phyloP scores from a whole-genome alignment of 2,888 invertebrate species.

The Nomada lathburiana region DNA sequence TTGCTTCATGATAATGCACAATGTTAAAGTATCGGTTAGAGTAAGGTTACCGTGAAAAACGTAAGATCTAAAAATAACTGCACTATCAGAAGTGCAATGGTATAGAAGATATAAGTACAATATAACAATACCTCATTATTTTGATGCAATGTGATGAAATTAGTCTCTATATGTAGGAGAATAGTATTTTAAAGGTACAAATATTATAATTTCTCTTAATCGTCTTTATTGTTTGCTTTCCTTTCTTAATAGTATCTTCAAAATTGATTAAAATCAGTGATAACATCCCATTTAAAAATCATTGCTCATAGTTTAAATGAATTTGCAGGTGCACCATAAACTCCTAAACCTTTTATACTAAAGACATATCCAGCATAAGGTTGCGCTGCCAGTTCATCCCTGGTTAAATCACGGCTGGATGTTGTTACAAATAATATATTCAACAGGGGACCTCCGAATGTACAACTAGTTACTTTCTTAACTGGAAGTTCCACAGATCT shows the following conservation, averaged over 20 bases:
- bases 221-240: background rate
- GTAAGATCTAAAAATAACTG: background rate
- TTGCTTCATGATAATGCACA: background rate
- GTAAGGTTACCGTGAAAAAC: background rate
- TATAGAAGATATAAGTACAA: background rate
- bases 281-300: background rate
- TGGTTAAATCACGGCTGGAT: constrained; percentile 84
- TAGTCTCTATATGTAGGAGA: background rate
- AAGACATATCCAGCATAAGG: constrained; percentile 85
- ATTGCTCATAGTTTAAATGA: constrained; percentile 51
- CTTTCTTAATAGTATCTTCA: background rate
- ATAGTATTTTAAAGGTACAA: background rate
- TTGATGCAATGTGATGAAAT: background rate
- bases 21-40: no score
- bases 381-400: constrained; percentile 80
- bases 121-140: background rate
- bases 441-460: constrained; percentile 89
- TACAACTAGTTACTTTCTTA: constrained; percentile 88
- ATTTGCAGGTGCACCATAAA: constrained; percentile 76
- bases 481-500: constrained; percentile 87
- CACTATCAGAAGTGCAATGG: no score
- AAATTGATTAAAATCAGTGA: background rate
- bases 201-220: background rate
- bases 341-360: constrained; percentile 81
- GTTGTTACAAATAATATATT: constrained; percentile 89